A percentile compares a stretch with the other conserved stretches of the same genome.
These are phyloP conservation scores for Olivierus martensii DNA, from an alignment of 1,140 invertebrate genomes.

Conservation along the genomic window DNA sequence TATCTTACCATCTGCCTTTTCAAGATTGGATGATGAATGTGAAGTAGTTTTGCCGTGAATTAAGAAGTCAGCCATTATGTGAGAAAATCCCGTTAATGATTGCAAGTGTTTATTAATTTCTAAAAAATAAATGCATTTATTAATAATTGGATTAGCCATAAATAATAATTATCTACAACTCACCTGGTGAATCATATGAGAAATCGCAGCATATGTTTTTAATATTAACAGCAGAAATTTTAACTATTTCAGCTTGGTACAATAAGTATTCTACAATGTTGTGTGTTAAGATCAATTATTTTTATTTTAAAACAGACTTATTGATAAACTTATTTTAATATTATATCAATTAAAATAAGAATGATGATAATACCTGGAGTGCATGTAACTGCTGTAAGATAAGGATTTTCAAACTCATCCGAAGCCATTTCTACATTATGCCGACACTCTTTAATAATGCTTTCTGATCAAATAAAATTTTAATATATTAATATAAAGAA, in stretches of 20 bases:
- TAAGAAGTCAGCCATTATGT: constrained; percentile 44
- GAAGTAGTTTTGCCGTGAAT: constrained; percentile 52
- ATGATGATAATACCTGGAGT: constrained; percentile 4
- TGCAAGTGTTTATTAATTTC: constrained; percentile 14
- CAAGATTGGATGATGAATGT: constrained; percentile 55
- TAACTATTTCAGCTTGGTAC: neutral
- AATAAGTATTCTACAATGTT: neutral
- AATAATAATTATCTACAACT: constrained; percentile 1
- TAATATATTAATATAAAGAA: no score
- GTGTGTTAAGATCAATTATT: no score
- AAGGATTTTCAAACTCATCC: constrained; percentile 12
- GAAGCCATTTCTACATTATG: constrained; percentile 1
- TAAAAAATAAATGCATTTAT: constrained; percentile 7
- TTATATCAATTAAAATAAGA: neutral
- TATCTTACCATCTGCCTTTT: constrained; percentile 50
- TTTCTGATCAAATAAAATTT: no score
- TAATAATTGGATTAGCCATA: no score
- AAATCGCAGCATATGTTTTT: neutral
- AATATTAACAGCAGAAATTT: neutral
- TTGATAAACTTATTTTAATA: no score
- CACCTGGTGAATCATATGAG: constrained; percentile 43
- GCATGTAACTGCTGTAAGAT: neutral
- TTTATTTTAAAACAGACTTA: no score
- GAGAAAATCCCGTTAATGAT: constrained; percentile 28
- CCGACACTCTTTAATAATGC: no score